These are phyloP conservation scores for Scaptodrosophila lebanonensis DNA, from an alignment of 1,140 invertebrate genomes.

Conservation along the genomic window DNA sequence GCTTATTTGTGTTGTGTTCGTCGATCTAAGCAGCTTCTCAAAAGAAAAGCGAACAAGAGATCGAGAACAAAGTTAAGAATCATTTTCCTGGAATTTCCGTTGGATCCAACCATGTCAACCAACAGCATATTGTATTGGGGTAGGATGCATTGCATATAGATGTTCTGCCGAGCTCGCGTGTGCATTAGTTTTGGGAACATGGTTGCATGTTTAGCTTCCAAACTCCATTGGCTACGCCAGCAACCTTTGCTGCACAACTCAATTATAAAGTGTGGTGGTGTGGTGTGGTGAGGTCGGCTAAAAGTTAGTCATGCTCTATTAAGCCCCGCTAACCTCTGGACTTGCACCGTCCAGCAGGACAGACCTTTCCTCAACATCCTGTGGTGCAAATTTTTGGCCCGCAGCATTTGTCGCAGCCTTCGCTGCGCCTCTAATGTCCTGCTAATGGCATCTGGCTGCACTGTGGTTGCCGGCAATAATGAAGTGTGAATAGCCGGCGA, in stretches of 20 bases:
- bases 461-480: slow-evolving; percentile 65
- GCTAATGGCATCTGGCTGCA: slow-evolving; percentile 49
- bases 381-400: slow-evolving; percentile 12
- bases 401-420: too few relatives aligned
- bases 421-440: slow-evolving; percentile 51
- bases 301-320: not conserved
- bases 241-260: slow-evolving; percentile 54
- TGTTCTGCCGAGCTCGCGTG: not conserved
- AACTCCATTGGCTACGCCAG: slow-evolving; percentile 42
- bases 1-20: slow-evolving; percentile 21
- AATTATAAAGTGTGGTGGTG: too few relatives aligned
- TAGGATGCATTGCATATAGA: too few relatives aligned
- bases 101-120: not conserved
- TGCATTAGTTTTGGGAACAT: slow-evolving; percentile 39
- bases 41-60: slow-evolving; percentile 20
- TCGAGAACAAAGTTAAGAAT: slow-evolving; percentile 34
- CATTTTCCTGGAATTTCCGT: slow-evolving; percentile 25
- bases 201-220: slow-evolving; percentile 31
- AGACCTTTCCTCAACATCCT: slow-evolving; percentile 15
- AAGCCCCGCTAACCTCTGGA: too few relatives aligned
- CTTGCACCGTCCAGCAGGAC: too few relatives aligned
- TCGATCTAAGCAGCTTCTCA: slow-evolving; percentile 31
- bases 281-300: slow-evolving; percentile 9
- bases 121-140: not conserved
- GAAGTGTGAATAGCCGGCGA: slow-evolving; percentile 48